Percentiles rank a stretch among this genome's conserved stretches.
phyloP scores from a whole-genome alignment of 2,113 vertebrate species.

The Narcine bancroftii region DNA sequence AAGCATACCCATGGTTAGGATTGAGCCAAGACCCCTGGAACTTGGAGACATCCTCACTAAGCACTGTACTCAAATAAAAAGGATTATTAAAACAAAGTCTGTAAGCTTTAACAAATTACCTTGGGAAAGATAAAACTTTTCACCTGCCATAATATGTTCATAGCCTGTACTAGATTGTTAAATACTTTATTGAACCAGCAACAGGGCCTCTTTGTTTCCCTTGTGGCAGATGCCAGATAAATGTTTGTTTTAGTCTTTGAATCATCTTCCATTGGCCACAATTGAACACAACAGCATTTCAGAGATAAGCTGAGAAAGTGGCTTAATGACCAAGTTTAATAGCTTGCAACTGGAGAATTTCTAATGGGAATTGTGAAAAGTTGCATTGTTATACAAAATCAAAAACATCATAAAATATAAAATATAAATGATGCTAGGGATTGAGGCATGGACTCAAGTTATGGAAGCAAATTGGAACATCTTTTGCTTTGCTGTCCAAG shows the following conservation, averaged over 20 bases:
- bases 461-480: not conserved
- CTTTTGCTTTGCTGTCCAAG: not conserved
- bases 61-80: not conserved
- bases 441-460: not conserved
- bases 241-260: not conserved
- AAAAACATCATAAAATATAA: not conserved
- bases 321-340: not conserved
- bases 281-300: not conserved
- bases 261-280: not conserved
- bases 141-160: not conserved
- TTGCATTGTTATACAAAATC: not conserved
- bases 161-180: not conserved
- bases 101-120: not conserved
- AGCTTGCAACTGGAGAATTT: not conserved
- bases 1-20: too few species aligned
- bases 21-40: too few species aligned
- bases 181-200: not conserved
- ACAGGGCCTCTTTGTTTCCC: not conserved
- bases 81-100: not conserved
- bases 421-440: conserved; percentile 28
- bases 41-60: too few species aligned
- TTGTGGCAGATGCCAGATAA: not conserved
- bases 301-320: not conserved
- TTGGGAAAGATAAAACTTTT: not conserved
- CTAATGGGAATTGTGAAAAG: not conserved